Evolutionary conservation across 1,140 invertebrate species (phyloP), one percentile per base, ranked within the genome.

Genomic region (Aphidius gifuensis): DNA sequence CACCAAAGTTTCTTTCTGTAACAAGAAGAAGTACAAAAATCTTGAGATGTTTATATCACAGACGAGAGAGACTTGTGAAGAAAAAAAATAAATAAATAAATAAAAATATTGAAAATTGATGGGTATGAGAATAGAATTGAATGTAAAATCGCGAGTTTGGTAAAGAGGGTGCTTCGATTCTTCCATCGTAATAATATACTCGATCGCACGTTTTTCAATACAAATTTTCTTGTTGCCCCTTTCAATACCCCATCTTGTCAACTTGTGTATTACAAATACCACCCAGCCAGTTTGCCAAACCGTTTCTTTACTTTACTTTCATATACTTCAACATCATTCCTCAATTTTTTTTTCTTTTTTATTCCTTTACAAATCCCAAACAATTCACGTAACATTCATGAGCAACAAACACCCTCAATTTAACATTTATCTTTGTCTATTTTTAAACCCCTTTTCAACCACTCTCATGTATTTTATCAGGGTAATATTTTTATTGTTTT

Each of bases 111-210:
- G 39, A 54, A 11, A 54, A 6, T 16, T 9, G 49, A 50, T 8
- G 32, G 21, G 5, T 23, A 32, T n/a, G 32, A 54, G 9, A 54
- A 9, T 42, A 46, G 42, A 40, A 6, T 57, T 43, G 16, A 57
- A 45, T 45, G 46, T 57, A 43, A 11, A 9, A 32, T 46, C 4
- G 6, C 16, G 16, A 9, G 11, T 42, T 40, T 57, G 43, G 55
- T 32, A 32, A 57, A 57, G 42, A 58, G 32, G 56, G 45, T 58
- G 32, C 23, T 58, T 39, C 23, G 56, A 23, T 39, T 58, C 23
- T 32, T 38, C 45, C 44, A 38, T 47, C 45, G 44, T 43, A 58
- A 58, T 58, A 58, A 47, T 58, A 58, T 58, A 58, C 56, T 58
- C 58, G 58, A 59, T 59, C 48, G 46, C 16, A 59, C 46, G 50